A percentile compares a stretch with the other conserved stretches of the same genome.
Evolutionary conservation across 2,113 vertebrate genomes (phyloP).

Genomic region (Neotragus moschatus): DNA sequence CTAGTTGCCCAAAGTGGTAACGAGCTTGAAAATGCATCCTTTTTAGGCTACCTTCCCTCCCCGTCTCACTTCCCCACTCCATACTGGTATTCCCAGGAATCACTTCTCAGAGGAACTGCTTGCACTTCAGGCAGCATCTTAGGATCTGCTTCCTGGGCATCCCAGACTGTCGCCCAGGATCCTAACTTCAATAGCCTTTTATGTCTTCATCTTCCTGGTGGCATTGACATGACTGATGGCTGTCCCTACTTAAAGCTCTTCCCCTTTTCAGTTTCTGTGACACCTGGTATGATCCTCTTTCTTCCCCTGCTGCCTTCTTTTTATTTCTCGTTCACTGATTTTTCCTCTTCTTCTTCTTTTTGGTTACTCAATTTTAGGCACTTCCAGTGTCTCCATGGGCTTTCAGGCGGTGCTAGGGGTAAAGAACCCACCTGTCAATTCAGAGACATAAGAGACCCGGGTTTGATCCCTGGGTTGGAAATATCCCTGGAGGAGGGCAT

Average conservation of each 20-base stretch:
- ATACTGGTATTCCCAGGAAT: neutral
- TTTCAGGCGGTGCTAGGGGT: neutral
- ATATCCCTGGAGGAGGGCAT: neutral
- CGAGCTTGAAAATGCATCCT: neutral
- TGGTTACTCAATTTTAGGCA: neutral
- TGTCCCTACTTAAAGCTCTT: neutral
- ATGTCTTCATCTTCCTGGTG: neutral
- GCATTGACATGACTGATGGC: neutral
- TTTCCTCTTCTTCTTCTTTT: neutral
- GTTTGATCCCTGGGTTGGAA: neutral
- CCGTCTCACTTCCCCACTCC: neutral
- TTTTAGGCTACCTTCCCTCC: neutral
- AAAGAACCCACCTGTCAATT: neutral
- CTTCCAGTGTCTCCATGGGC: neutral
- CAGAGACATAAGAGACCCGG: neutral
- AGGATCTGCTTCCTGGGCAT: neutral
- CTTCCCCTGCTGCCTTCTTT: neutral
- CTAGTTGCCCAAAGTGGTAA: neutral
- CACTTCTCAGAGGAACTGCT: neutral
- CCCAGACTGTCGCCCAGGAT: no score
- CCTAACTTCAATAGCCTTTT: neutral
- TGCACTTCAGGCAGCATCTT: neutral
- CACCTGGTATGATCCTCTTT: neutral
- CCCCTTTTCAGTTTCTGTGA: neutral
- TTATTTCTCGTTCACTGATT: neutral